These are phyloP conservation scores for Brachypterus glaber DNA, from an alignment of 2,888 invertebrate species.

Conservation along the genomic window DNA sequence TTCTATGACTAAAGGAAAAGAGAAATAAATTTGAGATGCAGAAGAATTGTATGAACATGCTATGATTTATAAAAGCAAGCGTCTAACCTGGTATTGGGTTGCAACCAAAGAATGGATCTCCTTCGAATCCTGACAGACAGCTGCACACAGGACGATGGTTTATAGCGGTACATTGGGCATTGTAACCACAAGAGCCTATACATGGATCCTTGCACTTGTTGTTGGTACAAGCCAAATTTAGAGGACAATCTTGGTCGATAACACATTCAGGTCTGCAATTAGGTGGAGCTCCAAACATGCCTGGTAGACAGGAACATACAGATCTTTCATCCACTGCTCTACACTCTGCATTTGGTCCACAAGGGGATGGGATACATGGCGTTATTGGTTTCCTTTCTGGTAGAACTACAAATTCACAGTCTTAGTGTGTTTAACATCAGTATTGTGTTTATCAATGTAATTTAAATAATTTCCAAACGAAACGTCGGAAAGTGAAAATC, in stretches of 20 bases:
- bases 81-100: slow-evolving; percentile 43
- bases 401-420: too few relatives aligned
- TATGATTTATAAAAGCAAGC: slow-evolving; percentile 12
- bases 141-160: slow-evolving; percentile 69
- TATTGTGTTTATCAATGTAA: background rate
- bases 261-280: slow-evolving; percentile 69
- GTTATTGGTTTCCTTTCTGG: slow-evolving; percentile 38
- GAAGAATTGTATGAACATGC: slow-evolving; percentile 8
- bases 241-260: slow-evolving; percentile 70
- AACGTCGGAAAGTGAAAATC: too few relatives aligned
- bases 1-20: slow-evolving; percentile 37
- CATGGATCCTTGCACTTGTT: slow-evolving; percentile 70
- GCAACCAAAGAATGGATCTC: slow-evolving; percentile 72
- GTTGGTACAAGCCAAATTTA: slow-evolving; percentile 60
- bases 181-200: slow-evolving; percentile 64
- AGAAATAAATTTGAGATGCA: slow-evolving; percentile 9
- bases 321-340: slow-evolving; percentile 53
- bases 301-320: slow-evolving; percentile 62
- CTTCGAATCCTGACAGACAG: slow-evolving; percentile 64
- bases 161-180: slow-evolving; percentile 62
- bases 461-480: too few relatives aligned
- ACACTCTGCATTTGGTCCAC: slow-evolving; percentile 61
- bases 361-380: slow-evolving; percentile 66
- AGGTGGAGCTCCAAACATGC: slow-evolving; percentile 71
- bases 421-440: background rate